Evolutionary conservation across 2,797 vertebrate species (phyloP).

Genomic region (Lepilemur ruficaudatus): DNA sequence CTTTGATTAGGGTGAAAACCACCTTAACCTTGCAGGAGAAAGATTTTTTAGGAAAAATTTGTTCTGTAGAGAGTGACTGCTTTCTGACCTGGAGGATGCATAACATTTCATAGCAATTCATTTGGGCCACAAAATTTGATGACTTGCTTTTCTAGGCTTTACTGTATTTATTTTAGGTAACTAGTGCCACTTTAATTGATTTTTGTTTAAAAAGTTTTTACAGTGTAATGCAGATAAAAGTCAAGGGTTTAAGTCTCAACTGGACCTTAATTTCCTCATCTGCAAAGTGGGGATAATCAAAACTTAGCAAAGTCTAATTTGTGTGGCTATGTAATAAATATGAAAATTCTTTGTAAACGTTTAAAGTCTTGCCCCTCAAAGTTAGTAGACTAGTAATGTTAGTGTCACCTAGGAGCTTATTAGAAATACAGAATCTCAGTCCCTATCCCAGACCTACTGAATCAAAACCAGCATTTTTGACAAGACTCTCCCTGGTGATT

Average conservation of each 20-base stretch:
- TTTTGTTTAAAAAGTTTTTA: conserved; percentile 28
- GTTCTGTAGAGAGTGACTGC: not conserved
- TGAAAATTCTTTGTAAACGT: not conserved
- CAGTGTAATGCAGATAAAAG: not conserved
- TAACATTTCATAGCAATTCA: not conserved
- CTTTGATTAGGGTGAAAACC: not conserved
- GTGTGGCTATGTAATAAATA: not conserved
- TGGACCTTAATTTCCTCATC: conserved; percentile 11
- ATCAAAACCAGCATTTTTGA: not conserved
- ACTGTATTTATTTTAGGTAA: conserved; percentile 24
- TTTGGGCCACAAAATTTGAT: not conserved
- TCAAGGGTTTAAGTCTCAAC: not conserved
- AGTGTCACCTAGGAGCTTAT: not conserved
- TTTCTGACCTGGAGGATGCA: not conserved
- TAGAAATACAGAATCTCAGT: not conserved
- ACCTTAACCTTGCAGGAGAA: not conserved
- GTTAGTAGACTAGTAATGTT: not conserved
- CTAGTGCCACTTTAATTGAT: not conserved
- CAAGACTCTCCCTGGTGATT: not conserved
- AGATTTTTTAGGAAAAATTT: not conserved
- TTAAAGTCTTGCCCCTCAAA: not conserved
- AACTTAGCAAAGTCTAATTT: not conserved
- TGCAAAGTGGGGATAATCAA: not conserved
- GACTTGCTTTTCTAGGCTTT: not conserved
- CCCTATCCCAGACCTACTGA: not conserved